Conservation (phyloP, 2,113 vertebrate species). For the Chelonoidis abingdonii region DNA sequence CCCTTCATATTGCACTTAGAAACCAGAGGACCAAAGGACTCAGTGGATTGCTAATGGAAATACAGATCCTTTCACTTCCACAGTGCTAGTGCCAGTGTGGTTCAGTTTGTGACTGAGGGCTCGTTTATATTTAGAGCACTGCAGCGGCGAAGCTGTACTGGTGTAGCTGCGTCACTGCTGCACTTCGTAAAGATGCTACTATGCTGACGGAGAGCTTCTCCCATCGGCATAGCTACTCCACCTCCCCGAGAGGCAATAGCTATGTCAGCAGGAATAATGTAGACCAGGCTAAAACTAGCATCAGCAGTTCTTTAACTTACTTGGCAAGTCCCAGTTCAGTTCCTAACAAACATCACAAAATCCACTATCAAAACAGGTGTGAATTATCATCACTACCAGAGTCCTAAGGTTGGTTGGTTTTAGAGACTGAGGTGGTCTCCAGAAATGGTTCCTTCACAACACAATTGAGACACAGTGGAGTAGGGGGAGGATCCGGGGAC, state of each 20-base stretch:
- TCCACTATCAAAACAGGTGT: background rate
- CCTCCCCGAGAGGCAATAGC: background rate
- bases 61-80: background rate
- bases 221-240: background rate
- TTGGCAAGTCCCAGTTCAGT: background rate
- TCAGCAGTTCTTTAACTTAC: background rate
- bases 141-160: no score
- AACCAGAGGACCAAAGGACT: background rate
- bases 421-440: background rate
- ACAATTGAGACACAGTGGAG: background rate
- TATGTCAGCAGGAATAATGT: background rate
- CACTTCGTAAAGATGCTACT: background rate
- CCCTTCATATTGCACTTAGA: fast-evolving
- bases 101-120: background rate
- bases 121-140: background rate
- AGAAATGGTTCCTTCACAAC: background rate
- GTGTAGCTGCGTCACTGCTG: background rate
- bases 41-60: background rate
- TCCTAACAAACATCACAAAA: background rate
- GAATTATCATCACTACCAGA: background rate
- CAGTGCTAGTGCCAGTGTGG: background rate
- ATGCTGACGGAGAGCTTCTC: background rate
- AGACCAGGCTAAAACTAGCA: background rate
- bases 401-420: background rate
- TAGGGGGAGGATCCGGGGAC: background rate